Evolutionary conservation across 2,888 invertebrate genomes (phyloP).

Genomic region (Tinea semifulvella): DNA sequence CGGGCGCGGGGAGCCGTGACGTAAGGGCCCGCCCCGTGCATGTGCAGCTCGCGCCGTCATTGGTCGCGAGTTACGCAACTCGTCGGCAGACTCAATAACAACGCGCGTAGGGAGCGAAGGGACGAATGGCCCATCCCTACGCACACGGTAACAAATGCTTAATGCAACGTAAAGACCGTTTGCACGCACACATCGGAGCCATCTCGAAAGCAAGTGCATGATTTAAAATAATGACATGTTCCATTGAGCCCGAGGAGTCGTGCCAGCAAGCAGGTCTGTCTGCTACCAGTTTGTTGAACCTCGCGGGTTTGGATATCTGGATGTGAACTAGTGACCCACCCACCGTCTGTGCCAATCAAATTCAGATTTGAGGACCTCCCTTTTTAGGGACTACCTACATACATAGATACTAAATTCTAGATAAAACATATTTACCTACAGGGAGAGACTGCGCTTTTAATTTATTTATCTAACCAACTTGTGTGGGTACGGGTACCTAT

Average conservation of each 20-base stretch:
- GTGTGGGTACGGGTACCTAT: no score
- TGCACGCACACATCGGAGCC: slow-evolving; percentile 29
- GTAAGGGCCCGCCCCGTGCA: slow-evolving; percentile 65
- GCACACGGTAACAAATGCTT: slow-evolving; percentile 46
- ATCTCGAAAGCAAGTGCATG: slow-evolving; percentile 38
- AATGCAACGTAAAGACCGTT: slow-evolving; percentile 50
- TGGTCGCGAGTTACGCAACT: slow-evolving; percentile 63
- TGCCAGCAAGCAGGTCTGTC: not conserved
- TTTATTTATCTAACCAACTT: no score
- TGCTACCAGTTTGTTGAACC: slow-evolving; percentile 7
- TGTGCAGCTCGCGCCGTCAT: slow-evolving; percentile 58
- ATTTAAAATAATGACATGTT: slow-evolving; percentile 10
- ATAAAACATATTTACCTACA: no score
- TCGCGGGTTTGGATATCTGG: no score
- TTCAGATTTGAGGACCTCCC: no score
- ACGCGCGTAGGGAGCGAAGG: slow-evolving; percentile 54
- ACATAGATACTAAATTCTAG: no score
- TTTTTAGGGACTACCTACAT: no score
- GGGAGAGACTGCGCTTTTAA: no score
- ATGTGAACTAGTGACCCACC: no score
- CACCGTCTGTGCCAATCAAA: no score
- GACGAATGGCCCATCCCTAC: slow-evolving; percentile 46
- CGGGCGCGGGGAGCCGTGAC: slow-evolving; percentile 55
- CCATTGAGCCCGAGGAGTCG: slow-evolving; percentile 6
- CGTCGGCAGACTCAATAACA: slow-evolving; percentile 52